A percentile compares a stretch with the other conserved stretches of the same genome.
Conservation (phyloP, 2,797 vertebrate genomes). For the Orientallactaga sibirica region DNA sequence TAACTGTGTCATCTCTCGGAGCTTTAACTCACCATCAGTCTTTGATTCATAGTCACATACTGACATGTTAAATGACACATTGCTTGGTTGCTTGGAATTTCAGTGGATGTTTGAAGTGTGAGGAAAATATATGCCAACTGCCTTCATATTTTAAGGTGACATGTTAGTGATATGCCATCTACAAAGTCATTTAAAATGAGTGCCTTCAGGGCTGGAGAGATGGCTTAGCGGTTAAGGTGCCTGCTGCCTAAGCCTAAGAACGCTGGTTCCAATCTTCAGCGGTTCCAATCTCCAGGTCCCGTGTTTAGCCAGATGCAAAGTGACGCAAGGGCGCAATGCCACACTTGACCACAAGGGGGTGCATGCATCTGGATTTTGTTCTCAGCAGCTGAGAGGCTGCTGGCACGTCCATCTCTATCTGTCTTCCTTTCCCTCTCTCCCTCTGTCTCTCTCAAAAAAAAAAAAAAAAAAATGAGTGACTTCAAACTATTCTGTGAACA, state of each 20-base stretch:
- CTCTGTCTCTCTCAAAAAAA: no score
- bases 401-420: no score
- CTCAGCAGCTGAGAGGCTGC: no score
- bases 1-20: background rate
- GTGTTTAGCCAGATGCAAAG: no score
- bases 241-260: no score
- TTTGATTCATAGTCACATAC: background rate
- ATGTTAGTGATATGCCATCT: background rate
- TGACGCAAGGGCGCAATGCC: no score
- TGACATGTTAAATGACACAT: background rate
- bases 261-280: no score
- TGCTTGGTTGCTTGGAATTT: slow-evolving; percentile 1
- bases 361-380: no score
- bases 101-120: background rate
- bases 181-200: background rate
- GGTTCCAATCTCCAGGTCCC: no score
- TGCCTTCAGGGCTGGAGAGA: background rate
- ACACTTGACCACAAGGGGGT: no score
- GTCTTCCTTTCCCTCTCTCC: no score
- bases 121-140: background rate
- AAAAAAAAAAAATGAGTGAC: background rate
- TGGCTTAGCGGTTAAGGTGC: no score
- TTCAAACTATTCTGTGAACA: background rate
- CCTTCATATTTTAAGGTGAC: background rate
- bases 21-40: background rate